Evolutionary conservation across 2,113 vertebrate genomes (phyloP).

Genomic region (Sinocyclocheilus grahami): DNA sequence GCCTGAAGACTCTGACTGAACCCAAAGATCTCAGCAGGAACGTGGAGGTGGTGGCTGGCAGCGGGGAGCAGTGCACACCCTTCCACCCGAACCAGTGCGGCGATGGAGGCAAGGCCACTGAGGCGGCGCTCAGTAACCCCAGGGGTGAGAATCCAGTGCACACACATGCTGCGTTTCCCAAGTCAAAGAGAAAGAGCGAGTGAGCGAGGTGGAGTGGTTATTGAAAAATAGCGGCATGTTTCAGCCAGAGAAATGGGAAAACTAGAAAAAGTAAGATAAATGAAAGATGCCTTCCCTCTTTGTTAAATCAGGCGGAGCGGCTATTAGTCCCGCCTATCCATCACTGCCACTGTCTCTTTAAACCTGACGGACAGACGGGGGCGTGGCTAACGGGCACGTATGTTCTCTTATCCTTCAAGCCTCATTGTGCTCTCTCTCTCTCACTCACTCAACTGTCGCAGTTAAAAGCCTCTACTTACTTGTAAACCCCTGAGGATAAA

Average conservation of each 20-base stretch:
- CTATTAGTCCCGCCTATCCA: conserved; percentile 38
- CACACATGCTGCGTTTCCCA: background rate
- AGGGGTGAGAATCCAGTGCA: conserved; percentile 83
- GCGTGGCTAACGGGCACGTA: conserved; percentile 14
- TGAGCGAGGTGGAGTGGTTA: background rate
- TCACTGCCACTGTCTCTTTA: conserved; percentile 18
- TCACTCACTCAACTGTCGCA: conserved; percentile 40
- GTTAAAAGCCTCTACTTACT: conserved; percentile 46
- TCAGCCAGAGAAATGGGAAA: conserved; percentile 9
- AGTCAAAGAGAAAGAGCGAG: conserved; percentile 13
- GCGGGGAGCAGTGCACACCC: conserved; percentile 94
- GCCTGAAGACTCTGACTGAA: conserved; percentile 87
- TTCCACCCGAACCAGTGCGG: conserved; percentile 98
- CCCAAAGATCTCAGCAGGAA: conserved; percentile 92
- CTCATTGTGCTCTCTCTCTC: conserved; percentile 41
- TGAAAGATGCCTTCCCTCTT: conserved; percentile 22
- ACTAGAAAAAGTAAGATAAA: conserved; percentile 14
- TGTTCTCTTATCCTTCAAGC: conserved; percentile 44
- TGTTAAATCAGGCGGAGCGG: conserved; percentile 26
- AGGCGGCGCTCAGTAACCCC: conserved; percentile 93
- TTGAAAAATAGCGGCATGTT: background rate
- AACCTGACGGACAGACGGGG: conserved; percentile 25
- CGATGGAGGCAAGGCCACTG: conserved; percentile 88
- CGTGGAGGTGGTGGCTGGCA: conserved; percentile 93
- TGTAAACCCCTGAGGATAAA: conserved; percentile 45